phyloP scores from a whole-genome alignment of 2,888 invertebrate genomes.

The Crematogaster levior region DNA sequence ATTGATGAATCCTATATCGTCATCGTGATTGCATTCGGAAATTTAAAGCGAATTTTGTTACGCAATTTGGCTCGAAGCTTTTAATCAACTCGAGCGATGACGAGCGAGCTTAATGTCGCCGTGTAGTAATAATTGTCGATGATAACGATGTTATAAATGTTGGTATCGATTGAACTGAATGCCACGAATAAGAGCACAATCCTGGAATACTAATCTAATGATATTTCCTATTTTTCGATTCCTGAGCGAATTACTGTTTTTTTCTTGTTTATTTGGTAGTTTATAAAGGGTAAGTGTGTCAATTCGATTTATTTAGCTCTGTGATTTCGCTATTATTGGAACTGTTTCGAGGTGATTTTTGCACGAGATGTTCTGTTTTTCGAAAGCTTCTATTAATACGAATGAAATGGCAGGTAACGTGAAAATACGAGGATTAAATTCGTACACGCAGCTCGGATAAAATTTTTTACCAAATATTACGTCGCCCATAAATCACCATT shows the following conservation, averaged over 20 bases:
- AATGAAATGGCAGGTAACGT: constrained; percentile 4
- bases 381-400: background rate
- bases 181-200: constrained; percentile 21
- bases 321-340: constrained; percentile 9
- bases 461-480: constrained; percentile 29
- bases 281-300: background rate
- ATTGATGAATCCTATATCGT: constrained; percentile 27
- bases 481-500: constrained; percentile 10
- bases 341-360: background rate
- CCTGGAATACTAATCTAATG: background rate
- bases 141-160: constrained; percentile 23
- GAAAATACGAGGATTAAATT: constrained; percentile 30
- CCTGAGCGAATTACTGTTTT: background rate
- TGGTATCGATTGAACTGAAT: constrained; percentile 2
- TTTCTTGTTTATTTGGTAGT: background rate
- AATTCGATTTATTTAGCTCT: constrained; percentile 25
- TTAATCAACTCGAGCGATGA: constrained; percentile 29
- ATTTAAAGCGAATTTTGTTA: constrained; percentile 35
- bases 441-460: background rate
- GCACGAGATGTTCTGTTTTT: background rate
- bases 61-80: constrained; percentile 8
- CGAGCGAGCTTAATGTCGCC: constrained; percentile 10
- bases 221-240: constrained; percentile 4
- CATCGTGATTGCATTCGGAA: constrained; percentile 12
- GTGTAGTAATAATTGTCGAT: constrained; percentile 8